Percentiles rank a stretch among this genome's conserved stretches.
Evolutionary conservation across 2,113 vertebrate genomes (phyloP).

Genomic region (Psophia crepitans): DNA sequence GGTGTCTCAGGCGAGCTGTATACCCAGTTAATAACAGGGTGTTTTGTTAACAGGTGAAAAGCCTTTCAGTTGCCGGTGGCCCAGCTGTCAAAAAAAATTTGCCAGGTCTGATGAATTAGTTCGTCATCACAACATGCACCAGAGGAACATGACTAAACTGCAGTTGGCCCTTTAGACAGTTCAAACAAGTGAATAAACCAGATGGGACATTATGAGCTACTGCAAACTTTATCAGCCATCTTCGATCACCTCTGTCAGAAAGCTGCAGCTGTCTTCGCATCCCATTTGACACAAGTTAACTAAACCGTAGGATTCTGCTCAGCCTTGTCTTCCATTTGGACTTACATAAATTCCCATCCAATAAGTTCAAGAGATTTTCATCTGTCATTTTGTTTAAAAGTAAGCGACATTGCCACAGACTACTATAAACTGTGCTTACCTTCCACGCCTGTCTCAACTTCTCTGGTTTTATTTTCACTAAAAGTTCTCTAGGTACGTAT

Average conservation of each 20-base stretch:
- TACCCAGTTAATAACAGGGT: conserved; percentile 58
- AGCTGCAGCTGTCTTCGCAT: conserved; percentile 27
- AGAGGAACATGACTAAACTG: conserved; percentile 97
- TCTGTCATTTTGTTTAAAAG: conserved; percentile 10
- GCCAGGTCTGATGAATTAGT: conserved; percentile 97
- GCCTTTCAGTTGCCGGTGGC: conserved; percentile 97
- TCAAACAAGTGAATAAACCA: conserved; percentile 39
- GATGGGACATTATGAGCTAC: conserved; percentile 58
- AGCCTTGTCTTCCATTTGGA: conserved; percentile 26
- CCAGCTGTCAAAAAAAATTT: conserved; percentile 99
- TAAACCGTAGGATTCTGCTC: conserved; percentile 43
- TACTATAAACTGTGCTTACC: not conserved
- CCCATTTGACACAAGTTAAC: conserved; percentile 53
- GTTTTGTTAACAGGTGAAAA: conserved; percentile 92
- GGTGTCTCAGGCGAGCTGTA: not conserved
- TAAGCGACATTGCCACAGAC: not conserved
- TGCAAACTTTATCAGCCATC: conserved; percentile 48
- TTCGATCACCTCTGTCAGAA: conserved; percentile 53
- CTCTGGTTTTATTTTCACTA: not conserved
- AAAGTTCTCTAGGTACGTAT: conserved; percentile 40
- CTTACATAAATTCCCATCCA: not conserved
- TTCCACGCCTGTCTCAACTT: not conserved
- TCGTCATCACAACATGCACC: conserved; percentile 98
- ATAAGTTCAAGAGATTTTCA: not conserved
- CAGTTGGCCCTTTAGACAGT: conserved; percentile 87